A percentile compares a stretch with the other conserved stretches of the same genome.
phyloP scores from a whole-genome alignment of 2,888 invertebrate genomes.

The Macrophya annulata region DNA sequence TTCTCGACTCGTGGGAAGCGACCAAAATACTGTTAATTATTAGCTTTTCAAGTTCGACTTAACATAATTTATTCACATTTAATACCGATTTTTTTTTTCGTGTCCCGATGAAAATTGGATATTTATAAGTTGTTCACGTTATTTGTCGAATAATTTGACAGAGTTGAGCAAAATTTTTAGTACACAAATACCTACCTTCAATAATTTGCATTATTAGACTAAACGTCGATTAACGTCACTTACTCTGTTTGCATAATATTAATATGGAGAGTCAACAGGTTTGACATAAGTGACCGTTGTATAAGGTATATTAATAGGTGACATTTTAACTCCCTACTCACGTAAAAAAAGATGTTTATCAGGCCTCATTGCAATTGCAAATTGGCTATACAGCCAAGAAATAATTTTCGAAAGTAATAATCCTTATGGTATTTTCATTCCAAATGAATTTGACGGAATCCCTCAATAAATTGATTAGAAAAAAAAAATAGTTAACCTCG shows the following conservation, averaged over 20 bases:
- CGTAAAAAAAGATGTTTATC: background rate
- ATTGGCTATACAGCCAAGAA: background rate
- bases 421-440: background rate
- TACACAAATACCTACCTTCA: background rate
- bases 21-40: conserved; percentile 34
- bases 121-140: background rate
- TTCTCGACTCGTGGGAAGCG: conserved; percentile 40
- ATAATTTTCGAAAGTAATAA: background rate
- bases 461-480: background rate
- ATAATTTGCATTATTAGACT: background rate
- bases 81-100: background rate
- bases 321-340: background rate
- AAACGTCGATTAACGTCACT: conserved; percentile 1
- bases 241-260: conserved; percentile 1
- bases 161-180: background rate
- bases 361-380: conserved; percentile 1
- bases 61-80: background rate
- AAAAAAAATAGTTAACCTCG: background rate
- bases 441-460: background rate
- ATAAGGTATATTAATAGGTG: background rate
- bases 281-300: conserved; percentile 2
- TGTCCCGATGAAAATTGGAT: background rate
- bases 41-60: conserved; percentile 12
- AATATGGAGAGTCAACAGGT: conserved; percentile 3
- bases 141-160: background rate